These are phyloP conservation scores for Cryptophagus acutangulus DNA, from an alignment of 2,888 invertebrate species.

Conservation along the genomic window DNA sequence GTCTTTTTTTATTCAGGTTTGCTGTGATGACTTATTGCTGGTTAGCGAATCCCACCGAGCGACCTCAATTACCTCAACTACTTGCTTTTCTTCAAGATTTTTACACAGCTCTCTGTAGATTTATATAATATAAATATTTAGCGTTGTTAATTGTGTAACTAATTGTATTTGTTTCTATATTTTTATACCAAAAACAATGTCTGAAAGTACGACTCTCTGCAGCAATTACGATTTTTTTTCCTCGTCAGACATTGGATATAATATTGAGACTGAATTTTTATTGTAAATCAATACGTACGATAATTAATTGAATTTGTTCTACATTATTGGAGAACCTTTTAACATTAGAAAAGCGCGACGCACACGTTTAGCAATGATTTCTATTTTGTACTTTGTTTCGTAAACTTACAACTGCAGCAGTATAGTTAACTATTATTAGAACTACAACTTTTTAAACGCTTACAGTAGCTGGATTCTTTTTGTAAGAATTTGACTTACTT, in stretches of 20 bases:
- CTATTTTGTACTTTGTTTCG: conserved; percentile 8
- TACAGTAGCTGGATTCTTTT: too few species aligned
- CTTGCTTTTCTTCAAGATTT: conserved; percentile 69
- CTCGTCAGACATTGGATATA: too few species aligned
- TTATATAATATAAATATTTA: conserved; percentile 57
- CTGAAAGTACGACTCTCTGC: too few species aligned
- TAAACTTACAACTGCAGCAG: conserved; percentile 9
- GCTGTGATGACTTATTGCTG: conserved; percentile 73
- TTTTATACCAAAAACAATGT: too few species aligned
- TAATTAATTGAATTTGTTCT: conserved; percentile 3
- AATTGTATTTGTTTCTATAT: too few species aligned
- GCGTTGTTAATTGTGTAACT: too few species aligned
- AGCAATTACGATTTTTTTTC: too few species aligned
- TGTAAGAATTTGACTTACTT: too few species aligned
- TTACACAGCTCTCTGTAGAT: conserved; percentile 65
- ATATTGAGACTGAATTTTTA: too few species aligned
- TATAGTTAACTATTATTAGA: conserved; percentile 6
- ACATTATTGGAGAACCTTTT: conserved; percentile 1
- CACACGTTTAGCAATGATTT: conserved; percentile 7
- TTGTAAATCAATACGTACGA: too few species aligned
- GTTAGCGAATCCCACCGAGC: conserved; percentile 58
- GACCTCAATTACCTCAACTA: conserved; percentile 66
- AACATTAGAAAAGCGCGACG: conserved; percentile 3
- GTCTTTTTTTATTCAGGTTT: too few species aligned
- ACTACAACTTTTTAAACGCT: conserved; percentile 1